These are phyloP conservation scores for Tetranychus urticae DNA, from an alignment of 1,140 invertebrate species.

Conservation along the genomic window DNA sequence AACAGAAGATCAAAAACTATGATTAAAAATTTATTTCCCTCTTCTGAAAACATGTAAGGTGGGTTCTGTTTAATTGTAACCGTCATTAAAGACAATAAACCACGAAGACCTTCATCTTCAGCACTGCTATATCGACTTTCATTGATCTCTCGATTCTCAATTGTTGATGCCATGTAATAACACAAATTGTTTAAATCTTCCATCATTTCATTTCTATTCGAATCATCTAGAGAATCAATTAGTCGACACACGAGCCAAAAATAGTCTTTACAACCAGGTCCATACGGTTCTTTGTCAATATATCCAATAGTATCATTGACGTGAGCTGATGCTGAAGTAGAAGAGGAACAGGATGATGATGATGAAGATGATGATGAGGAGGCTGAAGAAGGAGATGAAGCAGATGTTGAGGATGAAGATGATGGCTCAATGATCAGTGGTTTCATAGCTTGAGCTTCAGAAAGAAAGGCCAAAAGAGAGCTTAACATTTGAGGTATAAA, in stretches of 20 bases:
- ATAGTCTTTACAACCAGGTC: constrained; percentile 74
- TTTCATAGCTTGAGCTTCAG: constrained; percentile 57
- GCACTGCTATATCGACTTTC: constrained; percentile 51
- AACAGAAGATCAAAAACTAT: constrained; percentile 67
- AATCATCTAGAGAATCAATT: constrained; percentile 57
- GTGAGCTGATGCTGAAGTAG: constrained; percentile 16
- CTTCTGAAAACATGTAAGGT: constrained; percentile 51
- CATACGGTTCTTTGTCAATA: constrained; percentile 27
- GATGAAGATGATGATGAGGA: no score
- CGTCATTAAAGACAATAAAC: constrained; percentile 57
- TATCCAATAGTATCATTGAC: background rate
- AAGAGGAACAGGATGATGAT: no score
- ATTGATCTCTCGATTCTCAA: constrained; percentile 47
- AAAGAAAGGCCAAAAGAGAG: constrained; percentile 48
- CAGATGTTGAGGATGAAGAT: constrained; percentile 7
- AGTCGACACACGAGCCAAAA: constrained; percentile 71
- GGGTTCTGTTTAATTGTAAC: constrained; percentile 68
- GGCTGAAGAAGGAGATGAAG: background rate
- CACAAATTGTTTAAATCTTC: constrained; percentile 46
- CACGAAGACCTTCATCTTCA: constrained; percentile 71
- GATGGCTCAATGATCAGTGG: constrained; percentile 22
- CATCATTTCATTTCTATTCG: constrained; percentile 14
- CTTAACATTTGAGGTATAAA: constrained; percentile 49
- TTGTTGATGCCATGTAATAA: constrained; percentile 41
- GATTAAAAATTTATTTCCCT: constrained; percentile 31